Evolutionary conservation across 2,113 vertebrate genomes (phyloP).

Genomic region (Tragelaphus scriptus): DNA sequence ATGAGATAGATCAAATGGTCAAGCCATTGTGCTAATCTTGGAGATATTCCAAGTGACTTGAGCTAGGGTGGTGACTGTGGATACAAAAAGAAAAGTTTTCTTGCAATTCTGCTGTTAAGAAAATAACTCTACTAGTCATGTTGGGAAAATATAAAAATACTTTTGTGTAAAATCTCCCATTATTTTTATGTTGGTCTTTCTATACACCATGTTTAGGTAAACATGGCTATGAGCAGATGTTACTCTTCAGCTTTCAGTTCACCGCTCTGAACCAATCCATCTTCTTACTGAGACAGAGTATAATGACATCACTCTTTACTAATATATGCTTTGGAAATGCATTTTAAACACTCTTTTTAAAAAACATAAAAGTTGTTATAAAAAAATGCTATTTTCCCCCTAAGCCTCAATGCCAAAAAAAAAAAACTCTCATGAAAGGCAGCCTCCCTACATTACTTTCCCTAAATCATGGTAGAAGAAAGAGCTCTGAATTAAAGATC

Average conservation of each 20-base stretch:
- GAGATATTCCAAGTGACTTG: background rate
- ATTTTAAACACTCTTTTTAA: background rate
- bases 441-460: background rate
- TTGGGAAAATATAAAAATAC: background rate
- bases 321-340: background rate
- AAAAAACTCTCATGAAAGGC: background rate
- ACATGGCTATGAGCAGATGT: background rate
- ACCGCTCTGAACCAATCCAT: background rate
- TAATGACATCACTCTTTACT: background rate
- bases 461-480: background rate
- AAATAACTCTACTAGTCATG: background rate
- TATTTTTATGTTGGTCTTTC: background rate
- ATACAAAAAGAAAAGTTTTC: background rate
- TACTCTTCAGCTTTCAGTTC: background rate
- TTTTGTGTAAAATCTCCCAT: background rate
- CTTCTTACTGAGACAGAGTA: background rate
- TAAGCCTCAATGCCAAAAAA: background rate
- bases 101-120: background rate
- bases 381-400: background rate
- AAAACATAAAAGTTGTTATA: background rate
- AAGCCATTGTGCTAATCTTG: background rate
- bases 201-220: background rate
- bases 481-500: background rate
- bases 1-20: background rate
- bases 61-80: rapidly evolving